These are phyloP conservation scores for Conger conger DNA, from an alignment of 2,113 vertebrate species.

Conservation along the genomic window DNA sequence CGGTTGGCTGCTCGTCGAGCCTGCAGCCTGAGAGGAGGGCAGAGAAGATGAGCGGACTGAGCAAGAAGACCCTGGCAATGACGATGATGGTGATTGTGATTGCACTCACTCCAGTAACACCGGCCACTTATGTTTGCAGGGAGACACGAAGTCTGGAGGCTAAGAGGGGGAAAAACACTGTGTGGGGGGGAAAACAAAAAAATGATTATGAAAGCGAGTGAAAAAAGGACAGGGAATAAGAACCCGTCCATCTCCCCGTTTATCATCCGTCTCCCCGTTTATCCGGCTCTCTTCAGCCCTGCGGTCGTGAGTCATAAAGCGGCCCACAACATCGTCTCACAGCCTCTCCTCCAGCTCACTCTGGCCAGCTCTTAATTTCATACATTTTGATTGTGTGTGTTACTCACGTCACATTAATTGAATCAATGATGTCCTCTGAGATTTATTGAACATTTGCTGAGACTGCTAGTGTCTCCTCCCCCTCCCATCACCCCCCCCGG, in stretches of 20 bases:
- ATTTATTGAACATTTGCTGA: slow-evolving; percentile 54
- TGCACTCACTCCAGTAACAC: neutral
- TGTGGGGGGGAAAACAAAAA: neutral
- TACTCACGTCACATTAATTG: slow-evolving; percentile 52
- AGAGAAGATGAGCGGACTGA: neutral
- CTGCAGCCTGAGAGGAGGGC: neutral
- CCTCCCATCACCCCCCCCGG: too few species aligned
- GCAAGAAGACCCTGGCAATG: neutral
- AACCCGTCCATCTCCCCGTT: slow-evolving; percentile 11
- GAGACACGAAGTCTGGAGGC: neutral
- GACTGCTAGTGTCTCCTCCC: slow-evolving; percentile 51
- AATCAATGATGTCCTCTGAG: slow-evolving; percentile 53
- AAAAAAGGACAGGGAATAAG: neutral
- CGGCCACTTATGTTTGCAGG: neutral
- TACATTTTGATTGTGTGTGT: slow-evolving; percentile 58
- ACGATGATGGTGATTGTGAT: neutral
- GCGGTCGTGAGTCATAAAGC: slow-evolving; percentile 6
- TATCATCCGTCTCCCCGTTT: slow-evolving; percentile 3
- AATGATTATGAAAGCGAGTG: neutral
- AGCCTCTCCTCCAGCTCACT: slow-evolving; percentile 34
- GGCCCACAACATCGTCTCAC: slow-evolving; percentile 4
- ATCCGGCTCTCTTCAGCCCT: slow-evolving; percentile 3
- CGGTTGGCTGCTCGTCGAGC: neutral
- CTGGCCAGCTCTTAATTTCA: slow-evolving; percentile 37
- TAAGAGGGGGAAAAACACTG: neutral